A percentile compares a stretch with the other conserved stretches of the same genome.
Conservation (phyloP, 1,140 invertebrate species). For the Galleria mellonella region DNA sequence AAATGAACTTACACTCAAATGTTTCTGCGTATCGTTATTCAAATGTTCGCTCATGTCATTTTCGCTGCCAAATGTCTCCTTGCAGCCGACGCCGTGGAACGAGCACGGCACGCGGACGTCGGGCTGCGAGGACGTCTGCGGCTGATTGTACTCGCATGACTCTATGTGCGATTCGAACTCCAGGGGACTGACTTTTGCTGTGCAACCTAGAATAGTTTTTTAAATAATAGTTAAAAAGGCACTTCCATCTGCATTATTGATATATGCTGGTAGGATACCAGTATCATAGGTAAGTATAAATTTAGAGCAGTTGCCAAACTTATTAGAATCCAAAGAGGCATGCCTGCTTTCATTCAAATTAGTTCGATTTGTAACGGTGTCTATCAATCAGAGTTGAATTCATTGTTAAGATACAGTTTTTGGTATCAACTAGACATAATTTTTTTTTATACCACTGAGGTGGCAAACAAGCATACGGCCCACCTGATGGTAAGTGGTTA, state of each 20-base stretch:
- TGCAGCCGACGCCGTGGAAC: slow-evolving; percentile 78
- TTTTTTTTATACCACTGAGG: too few relatives aligned
- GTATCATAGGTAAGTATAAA: too few relatives aligned
- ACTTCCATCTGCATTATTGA: neutral
- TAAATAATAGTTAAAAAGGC: neutral
- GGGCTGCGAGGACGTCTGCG: slow-evolving; percentile 34
- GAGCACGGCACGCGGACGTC: slow-evolving; percentile 70
- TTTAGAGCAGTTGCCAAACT: too few relatives aligned
- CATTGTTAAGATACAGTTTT: too few relatives aligned
- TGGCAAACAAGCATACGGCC: too few relatives aligned
- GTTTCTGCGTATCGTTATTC: slow-evolving; percentile 74
- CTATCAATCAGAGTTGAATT: too few relatives aligned
- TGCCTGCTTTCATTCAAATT: too few relatives aligned
- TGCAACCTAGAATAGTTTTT: slow-evolving; percentile 73
- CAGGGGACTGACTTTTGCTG: slow-evolving; percentile 78
- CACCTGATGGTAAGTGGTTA: too few relatives aligned
- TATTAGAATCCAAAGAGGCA: too few relatives aligned
- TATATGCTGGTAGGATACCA: too few relatives aligned
- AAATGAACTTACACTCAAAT: slow-evolving; percentile 78
- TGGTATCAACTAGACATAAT: too few relatives aligned
- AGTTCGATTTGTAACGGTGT: too few relatives aligned
- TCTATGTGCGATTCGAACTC: slow-evolving; percentile 81
- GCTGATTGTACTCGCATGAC: slow-evolving; percentile 74
- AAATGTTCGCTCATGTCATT: slow-evolving; percentile 76
- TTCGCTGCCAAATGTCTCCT: slow-evolving; percentile 75